Conservation (phyloP, 64 coral and sea anemone genomes). For the Stichodactyla helianthus region DNA sequence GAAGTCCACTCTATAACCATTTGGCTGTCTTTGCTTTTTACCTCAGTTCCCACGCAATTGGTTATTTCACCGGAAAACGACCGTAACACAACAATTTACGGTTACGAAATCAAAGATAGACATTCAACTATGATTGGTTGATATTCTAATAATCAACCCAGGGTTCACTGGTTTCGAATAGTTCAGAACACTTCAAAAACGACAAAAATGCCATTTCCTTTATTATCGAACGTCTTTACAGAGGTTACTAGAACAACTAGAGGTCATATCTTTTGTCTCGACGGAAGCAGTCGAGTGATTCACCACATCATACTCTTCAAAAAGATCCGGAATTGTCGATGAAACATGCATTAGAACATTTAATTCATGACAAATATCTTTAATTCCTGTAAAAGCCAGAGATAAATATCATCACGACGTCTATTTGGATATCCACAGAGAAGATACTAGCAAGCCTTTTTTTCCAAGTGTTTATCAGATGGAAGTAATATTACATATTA, state of each 20-base stretch:
- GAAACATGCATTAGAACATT: background rate
- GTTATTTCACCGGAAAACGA: slow-evolving; percentile 20
- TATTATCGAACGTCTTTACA: background rate
- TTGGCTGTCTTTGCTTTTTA: background rate
- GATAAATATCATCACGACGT: background rate
- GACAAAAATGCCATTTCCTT: background rate
- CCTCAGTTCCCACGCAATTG: slow-evolving; percentile 5
- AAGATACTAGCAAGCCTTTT: background rate
- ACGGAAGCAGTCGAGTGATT: background rate
- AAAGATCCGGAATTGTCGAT: background rate
- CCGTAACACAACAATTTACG: background rate
- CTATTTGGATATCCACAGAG: too few species aligned
- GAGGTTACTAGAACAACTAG: slow-evolving; percentile 9
- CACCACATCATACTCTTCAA: background rate
- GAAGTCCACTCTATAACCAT: background rate
- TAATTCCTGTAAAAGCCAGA: background rate
- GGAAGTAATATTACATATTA: background rate
- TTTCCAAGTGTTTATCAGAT: background rate
- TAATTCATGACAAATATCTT: background rate
- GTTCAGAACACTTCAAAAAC: background rate
- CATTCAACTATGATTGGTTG: background rate
- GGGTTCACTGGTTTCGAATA: slow-evolving; percentile 1
- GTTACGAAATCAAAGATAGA: slow-evolving; percentile 27
- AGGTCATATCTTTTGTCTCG: slow-evolving; percentile 4
- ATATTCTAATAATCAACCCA: background rate